Base-by-base conservation (phyloP, 2,888 invertebrate species). In the Cephonodes hylas region DNA sequence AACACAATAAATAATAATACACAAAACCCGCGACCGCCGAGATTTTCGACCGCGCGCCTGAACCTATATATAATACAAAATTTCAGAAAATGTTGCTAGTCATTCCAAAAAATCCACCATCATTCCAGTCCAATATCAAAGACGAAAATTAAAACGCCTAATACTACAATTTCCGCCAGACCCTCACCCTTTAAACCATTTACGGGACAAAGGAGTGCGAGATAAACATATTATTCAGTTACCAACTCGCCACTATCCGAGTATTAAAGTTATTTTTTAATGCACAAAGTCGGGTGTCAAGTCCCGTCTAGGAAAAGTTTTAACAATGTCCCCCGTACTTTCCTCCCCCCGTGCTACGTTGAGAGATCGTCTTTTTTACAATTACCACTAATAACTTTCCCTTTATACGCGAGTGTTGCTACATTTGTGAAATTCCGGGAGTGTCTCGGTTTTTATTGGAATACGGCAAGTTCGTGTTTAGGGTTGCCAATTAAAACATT, bases 371-470 rank as follows among this genome's bases (percentile, higher is more conserved):
- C 15, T 42, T 60, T 59, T 60, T 42, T 53, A 53, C 48, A 60
- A 53, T 60, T 60, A 53, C 60, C 42, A 42, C 42, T 53, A 60
- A 60, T 53, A 60, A 53, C 42, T 60, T 60, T 53, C 42, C 42
- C 42, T 60, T 53, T 42, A 42, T 42, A 60, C 23, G 10, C 25
- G 13, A 38, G 23, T 53, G 60, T 18, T 7, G 53, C 18, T 53
- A 31, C 8, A 38, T 42, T 53, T 20, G 22, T 22, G 4, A 15
- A 27, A 34, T 34, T 23, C 22, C 20, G 31, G 48, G 22, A 25
- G 1, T 13, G 5, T 15, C 31, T 6, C 1, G 15, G n/a, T 8
- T 8, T 46, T 31, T 44, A 58, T 15, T 25, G 10, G 13, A 23
- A 58, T 5, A 18, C 2, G 15, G 20, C 22, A 22, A 38, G 31